These are phyloP conservation scores for Amazona guildingii DNA, from an alignment of 2,113 vertebrate genomes.

Conservation along the genomic window DNA sequence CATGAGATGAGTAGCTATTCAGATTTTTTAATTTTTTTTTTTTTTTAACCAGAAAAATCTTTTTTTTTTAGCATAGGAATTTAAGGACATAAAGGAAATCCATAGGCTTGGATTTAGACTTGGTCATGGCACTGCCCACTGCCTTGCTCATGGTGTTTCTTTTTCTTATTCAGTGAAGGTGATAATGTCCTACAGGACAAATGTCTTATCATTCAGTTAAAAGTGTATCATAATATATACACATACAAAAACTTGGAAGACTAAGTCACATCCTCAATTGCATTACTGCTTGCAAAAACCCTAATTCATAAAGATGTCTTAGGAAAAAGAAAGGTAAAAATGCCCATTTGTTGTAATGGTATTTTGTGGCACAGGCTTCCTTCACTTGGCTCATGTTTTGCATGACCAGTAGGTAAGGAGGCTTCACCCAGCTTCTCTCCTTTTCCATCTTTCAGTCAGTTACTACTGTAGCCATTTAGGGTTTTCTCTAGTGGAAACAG, in stretches of 20 bases:
- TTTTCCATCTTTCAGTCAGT: not conserved
- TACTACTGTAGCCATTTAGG: not conserved
- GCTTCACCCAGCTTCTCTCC: not conserved
- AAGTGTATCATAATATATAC: not conserved
- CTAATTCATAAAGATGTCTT: not conserved
- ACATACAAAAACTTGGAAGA: not conserved
- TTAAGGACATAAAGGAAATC: not conserved
- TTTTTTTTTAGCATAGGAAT: not conserved
- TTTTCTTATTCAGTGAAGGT: not conserved
- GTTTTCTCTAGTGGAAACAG: not conserved
- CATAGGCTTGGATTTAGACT: not conserved
- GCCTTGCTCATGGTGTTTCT: not conserved
- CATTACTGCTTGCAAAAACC: not conserved
- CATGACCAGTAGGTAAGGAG: not conserved
- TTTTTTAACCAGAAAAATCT: not conserved
- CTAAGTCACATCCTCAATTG: not conserved
- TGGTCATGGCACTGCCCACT: not conserved
- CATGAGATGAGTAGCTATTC: not conserved
- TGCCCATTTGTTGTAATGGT: not conserved
- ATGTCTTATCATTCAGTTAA: not conserved
- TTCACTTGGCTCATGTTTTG: not conserved
- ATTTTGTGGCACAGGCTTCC: not conserved
- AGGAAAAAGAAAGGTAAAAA: not conserved
- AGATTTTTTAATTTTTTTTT: not conserved
- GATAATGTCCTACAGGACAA: not conserved